Percentiles rank a stretch among this genome's conserved stretches.
These are phyloP conservation scores for Phalera bucephala DNA, from an alignment of 2,888 invertebrate species.

Conservation along the genomic window DNA sequence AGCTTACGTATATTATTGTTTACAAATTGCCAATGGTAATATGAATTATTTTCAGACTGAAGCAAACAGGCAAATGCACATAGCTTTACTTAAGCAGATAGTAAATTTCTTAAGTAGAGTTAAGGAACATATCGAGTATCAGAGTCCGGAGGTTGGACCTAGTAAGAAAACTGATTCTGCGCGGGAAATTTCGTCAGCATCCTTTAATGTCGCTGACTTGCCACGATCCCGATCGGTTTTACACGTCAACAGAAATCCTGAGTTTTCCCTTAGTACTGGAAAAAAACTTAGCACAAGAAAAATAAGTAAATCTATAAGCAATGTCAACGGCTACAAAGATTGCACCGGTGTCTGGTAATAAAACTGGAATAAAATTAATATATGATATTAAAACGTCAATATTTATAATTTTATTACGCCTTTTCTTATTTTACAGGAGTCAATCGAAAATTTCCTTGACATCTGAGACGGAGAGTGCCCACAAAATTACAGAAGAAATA, in stretches of 20 bases:
- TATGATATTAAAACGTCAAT: too few species aligned
- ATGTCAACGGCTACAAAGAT: constrained; percentile 69
- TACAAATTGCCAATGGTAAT: constrained; percentile 32
- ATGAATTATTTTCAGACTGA: constrained; percentile 83
- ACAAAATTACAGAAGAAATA: constrained; percentile 72
- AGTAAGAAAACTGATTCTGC: constrained; percentile 37
- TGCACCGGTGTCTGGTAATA: constrained; percentile 58
- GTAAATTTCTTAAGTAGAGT: constrained; percentile 87
- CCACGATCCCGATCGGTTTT: constrained; percentile 69
- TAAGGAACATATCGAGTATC: constrained; percentile 84
- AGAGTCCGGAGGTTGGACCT: constrained; percentile 43
- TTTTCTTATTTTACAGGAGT: constrained; percentile 51
- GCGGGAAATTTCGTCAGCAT: constrained; percentile 34
- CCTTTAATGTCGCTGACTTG: constrained; percentile 56
- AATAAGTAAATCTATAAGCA: constrained; percentile 74
- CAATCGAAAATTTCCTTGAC: constrained; percentile 61
- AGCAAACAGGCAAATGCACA: constrained; percentile 88
- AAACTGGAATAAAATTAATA: constrained; percentile 20
- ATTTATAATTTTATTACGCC: too few species aligned
- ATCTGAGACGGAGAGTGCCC: constrained; percentile 56
- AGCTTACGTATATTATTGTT: constrained; percentile 6
- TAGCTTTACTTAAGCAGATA: constrained; percentile 87
- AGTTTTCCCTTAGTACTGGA: constrained; percentile 48
- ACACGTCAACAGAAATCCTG: constrained; percentile 64
- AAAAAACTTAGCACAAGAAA: constrained; percentile 66